Conservation (phyloP, 2,113 vertebrate species). For the Muntiacus reevesi region DNA sequence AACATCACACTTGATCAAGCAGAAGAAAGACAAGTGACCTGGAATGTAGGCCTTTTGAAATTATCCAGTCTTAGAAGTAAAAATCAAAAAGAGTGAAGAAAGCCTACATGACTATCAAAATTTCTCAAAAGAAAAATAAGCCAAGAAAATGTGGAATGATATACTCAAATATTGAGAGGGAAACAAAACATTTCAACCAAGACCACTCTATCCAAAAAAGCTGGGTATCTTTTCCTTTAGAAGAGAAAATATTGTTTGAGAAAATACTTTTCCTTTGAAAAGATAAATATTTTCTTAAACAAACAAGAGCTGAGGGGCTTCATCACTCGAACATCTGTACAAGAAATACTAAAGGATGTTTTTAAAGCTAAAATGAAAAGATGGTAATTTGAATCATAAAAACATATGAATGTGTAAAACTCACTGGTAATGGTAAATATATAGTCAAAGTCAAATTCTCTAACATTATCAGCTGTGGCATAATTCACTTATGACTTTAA, state of each 20-base stretch:
- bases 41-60: neutral
- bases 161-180: neutral
- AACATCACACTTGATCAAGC: neutral
- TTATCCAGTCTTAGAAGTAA: neutral
- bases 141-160: neutral
- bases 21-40: neutral
- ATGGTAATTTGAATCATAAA: neutral
- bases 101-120: neutral
- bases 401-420: neutral
- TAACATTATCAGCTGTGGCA: neutral
- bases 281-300: neutral
- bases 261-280: neutral
- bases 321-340: neutral
- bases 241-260: neutral
- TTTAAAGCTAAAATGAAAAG: neutral
- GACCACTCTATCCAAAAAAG: neutral
- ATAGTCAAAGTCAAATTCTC: neutral
- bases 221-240: neutral
- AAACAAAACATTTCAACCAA: neutral
- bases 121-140: neutral
- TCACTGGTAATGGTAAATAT: neutral
- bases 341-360: neutral
- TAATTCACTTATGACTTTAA: neutral
- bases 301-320: neutral
- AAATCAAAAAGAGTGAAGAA: neutral